These are phyloP conservation scores for Chionodraco myersi DNA, from an alignment of 2,113 vertebrate species.

Conservation along the genomic window DNA sequence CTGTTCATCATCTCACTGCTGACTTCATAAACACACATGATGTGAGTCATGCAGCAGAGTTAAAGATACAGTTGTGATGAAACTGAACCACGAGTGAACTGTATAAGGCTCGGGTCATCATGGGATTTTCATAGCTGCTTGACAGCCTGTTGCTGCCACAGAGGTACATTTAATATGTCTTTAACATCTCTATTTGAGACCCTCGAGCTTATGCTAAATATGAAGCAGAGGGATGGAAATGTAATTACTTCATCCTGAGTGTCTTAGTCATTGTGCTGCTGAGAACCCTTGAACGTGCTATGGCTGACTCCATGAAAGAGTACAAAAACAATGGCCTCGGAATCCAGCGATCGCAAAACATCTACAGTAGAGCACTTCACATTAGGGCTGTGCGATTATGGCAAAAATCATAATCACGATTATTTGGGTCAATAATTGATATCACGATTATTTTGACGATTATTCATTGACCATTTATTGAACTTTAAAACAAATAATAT, in stretches of 20 bases:
- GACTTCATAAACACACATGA: conserved; percentile 6
- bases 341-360: conserved; percentile 9
- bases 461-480: too few species aligned
- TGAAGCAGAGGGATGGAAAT: conserved; percentile 4
- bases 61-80: not conserved
- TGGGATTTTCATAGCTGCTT: conserved; percentile 23
- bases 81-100: conserved; percentile 14
- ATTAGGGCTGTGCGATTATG: not conserved
- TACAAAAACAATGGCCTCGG: conserved; percentile 18
- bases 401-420: too few species aligned
- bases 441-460: too few species aligned
- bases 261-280: conserved; percentile 20
- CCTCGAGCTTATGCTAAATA: not conserved
- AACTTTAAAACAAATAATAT: too few species aligned
- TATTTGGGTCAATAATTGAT: too few species aligned
- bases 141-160: conserved; percentile 1
- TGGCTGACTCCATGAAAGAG: conserved; percentile 27
- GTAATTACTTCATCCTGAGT: conserved; percentile 24
- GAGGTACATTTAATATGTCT: not conserved
- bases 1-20: conserved; percentile 1
- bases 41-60: conserved; percentile 13
- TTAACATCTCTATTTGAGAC: not conserved
- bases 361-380: conserved; percentile 29
- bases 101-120: conserved; percentile 2
- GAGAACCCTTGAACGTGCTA: conserved; percentile 16